Base-by-base conservation (phyloP, 1,140 invertebrate genomes). In the Periplaneta americana region DNA sequence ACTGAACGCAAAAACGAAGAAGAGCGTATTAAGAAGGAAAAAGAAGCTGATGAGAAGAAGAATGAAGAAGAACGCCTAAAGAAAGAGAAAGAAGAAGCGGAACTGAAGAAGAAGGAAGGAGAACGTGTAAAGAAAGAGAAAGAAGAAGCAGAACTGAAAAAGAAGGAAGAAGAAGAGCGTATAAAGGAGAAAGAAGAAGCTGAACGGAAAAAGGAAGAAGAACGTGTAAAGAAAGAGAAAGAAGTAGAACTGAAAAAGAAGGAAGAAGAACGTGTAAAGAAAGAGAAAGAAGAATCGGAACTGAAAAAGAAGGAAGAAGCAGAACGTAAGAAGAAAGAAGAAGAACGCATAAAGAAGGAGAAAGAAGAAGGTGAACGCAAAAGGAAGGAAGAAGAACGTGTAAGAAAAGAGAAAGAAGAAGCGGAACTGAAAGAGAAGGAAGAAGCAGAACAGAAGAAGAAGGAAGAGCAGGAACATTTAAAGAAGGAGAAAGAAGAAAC, bases 131-230 rank as follows among this genome's bases (percentile, higher is more conserved):
- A 79, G 22, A 37, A 48, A 5, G 17, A 3, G 31, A 75, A 75
- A 75, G 35, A 78, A 78, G n/a, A 34, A 78, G 34, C 6, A 81
- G n/a, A n/a, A n/a, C n/a, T n/a, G n/a, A n/a, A n/a, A n/a, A n/a
- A n/a, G n/a, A n/a, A n/a, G 28, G 79, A 80, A 39, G 48, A 34
- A 79, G 48, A 57, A 76, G 34, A 82, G 18, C 34, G 57, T 75
- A 34, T 22, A 36, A 36, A 79, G 22, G 74, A 48, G 66, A 34
- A 48, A n/a, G 57, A 37, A 28, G 28, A 37, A 11, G 74, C 31
- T 18, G 35, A 75, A 74, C 31, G 28, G 2, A 66, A 18, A 34
- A 57, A 22, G 6, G 13, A 83, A 36, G 66, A 80, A 37, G n/a
- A n/a, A n/a, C n/a, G n/a, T n/a, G n/a, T n/a, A n/a, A n/a, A n/a